phyloP scores from a whole-genome alignment of 1,140 invertebrate species.

The Drosophila lowei region DNA sequence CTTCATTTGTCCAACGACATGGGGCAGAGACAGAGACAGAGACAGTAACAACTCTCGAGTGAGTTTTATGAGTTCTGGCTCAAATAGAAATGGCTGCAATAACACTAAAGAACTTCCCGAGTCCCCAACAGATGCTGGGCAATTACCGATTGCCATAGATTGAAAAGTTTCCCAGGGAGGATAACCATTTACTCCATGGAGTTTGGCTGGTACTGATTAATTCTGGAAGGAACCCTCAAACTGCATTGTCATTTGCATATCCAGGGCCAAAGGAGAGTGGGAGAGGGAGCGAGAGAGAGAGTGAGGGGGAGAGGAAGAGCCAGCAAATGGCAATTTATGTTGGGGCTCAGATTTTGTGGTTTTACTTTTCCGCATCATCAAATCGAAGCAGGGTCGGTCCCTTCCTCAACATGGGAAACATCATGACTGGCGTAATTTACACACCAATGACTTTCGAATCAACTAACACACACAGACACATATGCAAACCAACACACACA shows the following conservation, averaged over 20 bases:
- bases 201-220: slow-evolving; percentile 42
- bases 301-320: background rate
- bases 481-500: slow-evolving; percentile 5
- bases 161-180: slow-evolving; percentile 56
- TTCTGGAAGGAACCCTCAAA: slow-evolving; percentile 27
- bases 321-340: slow-evolving; percentile 42
- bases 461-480: slow-evolving; percentile 45
- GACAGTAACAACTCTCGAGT: slow-evolving; percentile 63
- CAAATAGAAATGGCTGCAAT: slow-evolving; percentile 74
- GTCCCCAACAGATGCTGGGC: slow-evolving; percentile 47
- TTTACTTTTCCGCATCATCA: slow-evolving; percentile 78
- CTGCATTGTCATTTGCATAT: slow-evolving; percentile 78
- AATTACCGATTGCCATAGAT: slow-evolving; percentile 54
- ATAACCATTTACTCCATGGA: slow-evolving; percentile 51
- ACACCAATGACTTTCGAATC: slow-evolving; percentile 75
- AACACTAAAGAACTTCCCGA: slow-evolving; percentile 67
- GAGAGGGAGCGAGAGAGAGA: background rate
- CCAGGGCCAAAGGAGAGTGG: slow-evolving; percentile 15
- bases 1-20: slow-evolving; percentile 40
- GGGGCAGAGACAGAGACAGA: background rate
- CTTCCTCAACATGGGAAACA: slow-evolving; percentile 31
- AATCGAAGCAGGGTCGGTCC: slow-evolving; percentile 52
- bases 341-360: slow-evolving; percentile 57
- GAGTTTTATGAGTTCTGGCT: slow-evolving; percentile 75
- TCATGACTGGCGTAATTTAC: slow-evolving; percentile 78